Evolutionary conservation across 2,888 invertebrate species (phyloP), one percentile per base, ranked within the genome.

Genomic region (Frankliniella fusca): DNA sequence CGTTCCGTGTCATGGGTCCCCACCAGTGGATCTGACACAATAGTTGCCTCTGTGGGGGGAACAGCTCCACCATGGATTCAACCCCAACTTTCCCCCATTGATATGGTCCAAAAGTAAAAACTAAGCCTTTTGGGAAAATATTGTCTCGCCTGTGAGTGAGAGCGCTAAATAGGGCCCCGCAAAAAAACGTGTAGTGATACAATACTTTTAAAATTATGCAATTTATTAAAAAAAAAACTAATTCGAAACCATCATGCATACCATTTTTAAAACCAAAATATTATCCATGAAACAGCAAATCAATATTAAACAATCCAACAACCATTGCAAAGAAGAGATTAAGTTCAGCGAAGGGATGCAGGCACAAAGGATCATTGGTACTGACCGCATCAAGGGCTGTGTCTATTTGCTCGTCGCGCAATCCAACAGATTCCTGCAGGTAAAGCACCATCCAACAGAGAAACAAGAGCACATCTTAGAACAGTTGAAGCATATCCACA

Each of bases 371-470:
- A 23, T 76, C 10, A 76, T n/a, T 76, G 70, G 23, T 76, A 76
- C 70, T 76, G 70, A 76, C 70, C 70, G 70, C 70, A 76, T 76
- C 70, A 76, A 76, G 70, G 70, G 70, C 70, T 76, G 70, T 76
- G 27, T 76, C 70, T 23, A 76, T 76, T 76, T 76, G 70, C 70
- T 76, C 70, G 70, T 76, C 70, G 70, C 70, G 10, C 27, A 76
- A 27, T 76, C 70, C 70, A 27, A 76, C 70, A 76, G 70, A 76
- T 76, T 76, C 70, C 70, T 76, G 70, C 70, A 76, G 23, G 70
- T 76, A 76, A 76, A 76, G 70, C 70, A 76, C 70, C 70, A 76
- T 76, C 70, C n/a, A 76, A 76, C 70, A 76, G 70, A 76, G 70
- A 76, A 76, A 76, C 70, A 76, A 76, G 27, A 76, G 70, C 70